A percentile compares a stretch with the other conserved stretches of the same genome.
Conservation (phyloP, 2,113 vertebrate species). For the Sprattus sprattus region DNA sequence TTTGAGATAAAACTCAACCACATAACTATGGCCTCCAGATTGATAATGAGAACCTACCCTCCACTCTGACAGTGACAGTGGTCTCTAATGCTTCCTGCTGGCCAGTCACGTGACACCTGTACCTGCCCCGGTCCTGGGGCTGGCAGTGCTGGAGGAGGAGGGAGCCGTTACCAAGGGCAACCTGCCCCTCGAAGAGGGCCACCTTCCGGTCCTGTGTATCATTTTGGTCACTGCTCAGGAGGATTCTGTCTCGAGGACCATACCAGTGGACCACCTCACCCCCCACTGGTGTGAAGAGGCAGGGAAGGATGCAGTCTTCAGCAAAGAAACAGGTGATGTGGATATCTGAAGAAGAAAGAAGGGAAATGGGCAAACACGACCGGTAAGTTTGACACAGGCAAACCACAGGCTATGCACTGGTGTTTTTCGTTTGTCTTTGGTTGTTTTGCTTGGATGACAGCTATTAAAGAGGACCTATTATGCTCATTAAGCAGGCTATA, state of each 20-base stretch:
- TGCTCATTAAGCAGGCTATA: too few relatives aligned
- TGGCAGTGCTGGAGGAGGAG: constrained; percentile 61
- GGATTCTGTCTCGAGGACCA: constrained; percentile 63
- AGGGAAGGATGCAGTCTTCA: constrained; percentile 73
- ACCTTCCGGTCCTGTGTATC: constrained; percentile 29
- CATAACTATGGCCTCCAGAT: too few relatives aligned
- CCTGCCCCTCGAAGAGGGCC: constrained; percentile 46
- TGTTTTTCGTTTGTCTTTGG: background rate
- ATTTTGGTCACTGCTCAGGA: constrained; percentile 40
- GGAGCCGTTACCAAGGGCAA: constrained; percentile 72
- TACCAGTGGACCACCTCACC: constrained; percentile 72
- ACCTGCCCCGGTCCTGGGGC: constrained; percentile 66
- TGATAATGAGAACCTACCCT: constrained; percentile 62
- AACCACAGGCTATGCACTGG: background rate
- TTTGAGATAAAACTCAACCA: too few relatives aligned
- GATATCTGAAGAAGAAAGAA: constrained; percentile 56
- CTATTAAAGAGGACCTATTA: too few relatives aligned
- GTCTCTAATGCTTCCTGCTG: constrained; percentile 8
- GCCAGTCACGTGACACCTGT: constrained; percentile 70
- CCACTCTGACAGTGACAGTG: constrained; percentile 60
- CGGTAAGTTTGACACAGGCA: background rate
- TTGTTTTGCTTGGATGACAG: background rate
- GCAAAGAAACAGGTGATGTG: constrained; percentile 64
- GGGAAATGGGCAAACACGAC: background rate
- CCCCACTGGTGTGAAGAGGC: constrained; percentile 61